Base-by-base conservation (phyloP, 2,113 vertebrate species). In the Pteropus alecto region DNA sequence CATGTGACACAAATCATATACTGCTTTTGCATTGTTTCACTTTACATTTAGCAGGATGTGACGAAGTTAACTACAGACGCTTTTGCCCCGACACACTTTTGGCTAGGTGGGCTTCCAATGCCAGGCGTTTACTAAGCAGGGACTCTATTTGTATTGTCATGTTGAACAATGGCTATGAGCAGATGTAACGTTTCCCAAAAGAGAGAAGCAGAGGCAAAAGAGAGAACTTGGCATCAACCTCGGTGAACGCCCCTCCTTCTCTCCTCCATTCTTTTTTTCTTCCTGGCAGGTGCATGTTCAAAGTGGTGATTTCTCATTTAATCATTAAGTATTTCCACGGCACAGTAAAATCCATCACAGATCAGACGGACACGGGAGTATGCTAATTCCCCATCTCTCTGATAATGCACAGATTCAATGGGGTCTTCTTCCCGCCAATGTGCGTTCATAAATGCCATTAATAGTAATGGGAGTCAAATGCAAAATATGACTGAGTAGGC, bases 371-470 rank as follows among this genome's bases (percentile, higher is more conserved):
- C 95, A 95, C 15, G 21, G 93, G 91, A 96, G 96, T 95, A 97
- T 96, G 97, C 88, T 98, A 98, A 98, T 98, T 98, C 94, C 96
- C 95, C 82, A 91, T 96, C 51, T 68, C 95, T 98, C 97, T 97
- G 98, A 97, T 98, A 98, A 98, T 92, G 96, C 92, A 96, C 95
- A 97, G 97, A 98, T 98, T 98, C 98, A 98, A 84, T 93, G 96
- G 94, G 93, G 97, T 98, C 98, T 97, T 94, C 96, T 98, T 98
- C 98, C 97, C 95, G 74, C 97, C 98, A 97, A 96, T 94, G 97
- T 93, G 79, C 86, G 86, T 97, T 98, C 97, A 95, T 98, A 98
- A 98, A 97, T 97, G 97, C 97, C 98, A 98, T 98, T 98, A 98
- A 98, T 91, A 82, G 98, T 98, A 98, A 98, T 97, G 97, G 96